Evolutionary conservation across 1,140 invertebrate species (phyloP).

Genomic region (Lepeophtheirus salmonis): DNA sequence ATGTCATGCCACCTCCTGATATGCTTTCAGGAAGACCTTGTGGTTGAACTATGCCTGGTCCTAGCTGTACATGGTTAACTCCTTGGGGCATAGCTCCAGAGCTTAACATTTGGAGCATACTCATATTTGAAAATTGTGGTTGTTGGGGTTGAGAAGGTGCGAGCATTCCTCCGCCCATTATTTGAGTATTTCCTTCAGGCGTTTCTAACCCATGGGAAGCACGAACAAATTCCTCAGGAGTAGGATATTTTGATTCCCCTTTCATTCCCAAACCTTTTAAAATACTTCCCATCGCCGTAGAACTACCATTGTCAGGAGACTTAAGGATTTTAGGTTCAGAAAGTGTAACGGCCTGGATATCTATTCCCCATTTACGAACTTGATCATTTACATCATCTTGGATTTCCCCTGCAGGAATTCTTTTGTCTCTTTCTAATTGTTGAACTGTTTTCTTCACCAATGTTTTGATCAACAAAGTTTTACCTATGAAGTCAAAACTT

Average conservation of each 20-base stretch:
- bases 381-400: conserved; percentile 9
- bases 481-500: not conserved
- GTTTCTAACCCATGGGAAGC: conserved; percentile 7
- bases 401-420: conserved; percentile 8
- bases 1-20: not conserved
- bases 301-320: not conserved
- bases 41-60: not conserved
- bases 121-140: conserved; percentile 3
- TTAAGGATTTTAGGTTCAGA: conserved; percentile 15
- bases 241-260: conserved; percentile 6
- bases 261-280: conserved; percentile 12
- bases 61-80: not conserved
- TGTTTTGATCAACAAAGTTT: conserved; percentile 5
- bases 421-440: conserved; percentile 4
- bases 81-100: not conserved
- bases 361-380: conserved; percentile 17
- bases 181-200: not conserved
- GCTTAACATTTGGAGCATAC: conserved; percentile 7
- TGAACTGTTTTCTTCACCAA: conserved; percentile 11
- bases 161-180: not conserved
- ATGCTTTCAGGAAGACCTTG: not conserved
- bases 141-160: not conserved
- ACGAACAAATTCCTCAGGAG: conserved; percentile 7
- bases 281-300: conserved; percentile 3
- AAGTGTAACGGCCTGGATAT: conserved; percentile 1